Conservation (phyloP, 2,113 vertebrate genomes). For the Hydrochoerus hydrochaeris region DNA sequence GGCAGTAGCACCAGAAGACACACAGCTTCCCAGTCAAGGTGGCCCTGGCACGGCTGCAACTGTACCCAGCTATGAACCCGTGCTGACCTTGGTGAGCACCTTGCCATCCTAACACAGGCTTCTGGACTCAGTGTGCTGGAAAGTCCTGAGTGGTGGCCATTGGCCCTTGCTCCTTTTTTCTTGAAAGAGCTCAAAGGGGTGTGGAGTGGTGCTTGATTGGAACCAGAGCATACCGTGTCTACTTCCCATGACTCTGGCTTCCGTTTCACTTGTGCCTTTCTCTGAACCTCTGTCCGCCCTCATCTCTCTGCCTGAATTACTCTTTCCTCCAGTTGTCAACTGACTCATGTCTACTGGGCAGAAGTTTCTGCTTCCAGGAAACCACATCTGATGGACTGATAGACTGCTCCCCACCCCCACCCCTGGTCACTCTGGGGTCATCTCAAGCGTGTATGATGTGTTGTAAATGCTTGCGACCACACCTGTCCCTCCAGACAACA, state of each 20-base stretch:
- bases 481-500: too few species aligned
- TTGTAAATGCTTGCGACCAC: fast-evolving
- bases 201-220: background rate
- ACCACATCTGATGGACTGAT: background rate
- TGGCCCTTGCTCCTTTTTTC: fast-evolving
- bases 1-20: background rate
- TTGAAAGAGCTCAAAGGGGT: too few species aligned
- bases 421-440: background rate
- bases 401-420: too few species aligned
- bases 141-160: background rate
- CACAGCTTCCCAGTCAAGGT: fast-evolving
- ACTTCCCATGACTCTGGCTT: background rate
- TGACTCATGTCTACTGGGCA: background rate
- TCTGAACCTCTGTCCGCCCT: background rate
- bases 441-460: background rate
- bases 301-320: background rate
- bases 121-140: background rate
- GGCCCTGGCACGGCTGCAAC: background rate
- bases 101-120: background rate
- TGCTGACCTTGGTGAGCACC: background rate
- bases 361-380: background rate
- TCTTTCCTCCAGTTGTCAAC: background rate
- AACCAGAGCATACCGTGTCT: background rate
- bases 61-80: background rate
- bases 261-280: background rate